Evolutionary conservation across 1,140 invertebrate species (phyloP).

Genomic region (Pseudobourletiella spinata): DNA sequence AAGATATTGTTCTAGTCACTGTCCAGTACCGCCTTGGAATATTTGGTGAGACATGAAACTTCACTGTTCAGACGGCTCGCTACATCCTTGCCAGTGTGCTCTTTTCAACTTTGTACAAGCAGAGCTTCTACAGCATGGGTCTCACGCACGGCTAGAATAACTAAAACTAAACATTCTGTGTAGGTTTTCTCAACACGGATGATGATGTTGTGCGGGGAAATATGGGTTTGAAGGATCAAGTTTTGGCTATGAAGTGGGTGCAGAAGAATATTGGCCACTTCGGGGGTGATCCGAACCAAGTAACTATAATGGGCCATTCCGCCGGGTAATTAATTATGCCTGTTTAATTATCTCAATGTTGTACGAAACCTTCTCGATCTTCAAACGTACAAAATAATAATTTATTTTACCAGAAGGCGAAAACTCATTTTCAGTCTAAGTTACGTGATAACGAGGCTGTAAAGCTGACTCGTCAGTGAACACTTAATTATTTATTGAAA

Average conservation of each 20-base stretch:
- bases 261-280: conserved; percentile 42
- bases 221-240: conserved; percentile 44
- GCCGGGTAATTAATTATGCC: background rate
- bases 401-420: background rate
- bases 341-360: background rate
- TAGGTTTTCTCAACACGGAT: conserved; percentile 14
- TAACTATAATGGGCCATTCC: conserved; percentile 39
- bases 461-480: background rate
- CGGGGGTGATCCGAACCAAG: conserved; percentile 41
- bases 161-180: too few species aligned
- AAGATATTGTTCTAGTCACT: conserved; percentile 1
- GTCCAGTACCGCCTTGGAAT: background rate
- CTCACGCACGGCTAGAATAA: too few species aligned
- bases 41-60: background rate
- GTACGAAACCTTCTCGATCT: background rate
- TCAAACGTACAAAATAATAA: background rate
- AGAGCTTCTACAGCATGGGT: too few species aligned
- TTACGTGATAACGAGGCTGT: background rate
- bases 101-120: too few species aligned
- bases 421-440: background rate
- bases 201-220: conserved; percentile 41
- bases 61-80: background rate
- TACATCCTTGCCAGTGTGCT: background rate
- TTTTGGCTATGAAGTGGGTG: conserved; percentile 42
- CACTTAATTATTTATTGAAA: background rate